Percentiles rank a stretch among this genome's conserved stretches.
Evolutionary conservation across 2,797 vertebrate genomes (phyloP).

Genomic region (Periparus ater): DNA sequence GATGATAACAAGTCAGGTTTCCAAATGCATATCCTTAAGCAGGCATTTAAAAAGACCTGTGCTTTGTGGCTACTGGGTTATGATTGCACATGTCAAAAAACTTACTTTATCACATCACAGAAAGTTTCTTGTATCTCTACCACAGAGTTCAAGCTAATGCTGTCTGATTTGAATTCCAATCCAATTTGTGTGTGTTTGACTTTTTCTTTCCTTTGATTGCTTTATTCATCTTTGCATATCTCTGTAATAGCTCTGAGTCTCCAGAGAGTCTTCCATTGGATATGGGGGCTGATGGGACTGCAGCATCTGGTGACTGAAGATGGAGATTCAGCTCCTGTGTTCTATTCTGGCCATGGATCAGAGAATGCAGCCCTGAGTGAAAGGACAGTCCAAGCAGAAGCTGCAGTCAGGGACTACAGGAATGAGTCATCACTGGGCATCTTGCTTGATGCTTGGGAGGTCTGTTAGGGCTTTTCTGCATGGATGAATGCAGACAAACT

Average conservation of each 20-base stretch:
- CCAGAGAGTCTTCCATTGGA: background rate
- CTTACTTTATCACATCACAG: background rate
- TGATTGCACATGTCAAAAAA: background rate
- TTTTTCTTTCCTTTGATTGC: background rate
- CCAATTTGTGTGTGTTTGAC: background rate
- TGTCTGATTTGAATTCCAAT: background rate
- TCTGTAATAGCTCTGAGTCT: background rate
- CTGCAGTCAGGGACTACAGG: background rate
- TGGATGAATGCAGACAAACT: background rate
- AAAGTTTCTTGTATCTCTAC: background rate
- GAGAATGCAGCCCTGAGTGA: background rate
- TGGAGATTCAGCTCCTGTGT: background rate
- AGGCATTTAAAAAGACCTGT: background rate
- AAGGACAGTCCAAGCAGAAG: background rate
- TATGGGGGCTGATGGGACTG: background rate
- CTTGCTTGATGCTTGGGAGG: background rate
- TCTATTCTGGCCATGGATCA: background rate
- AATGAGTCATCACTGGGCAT: background rate
- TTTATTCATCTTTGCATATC: background rate
- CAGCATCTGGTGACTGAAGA: background rate
- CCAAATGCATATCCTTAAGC: background rate
- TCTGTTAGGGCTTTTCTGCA: background rate
- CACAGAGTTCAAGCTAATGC: background rate
- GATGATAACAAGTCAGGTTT: background rate
- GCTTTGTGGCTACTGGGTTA: background rate